Percentiles rank a stretch among this genome's conserved stretches.
Evolutionary conservation across 1,140 invertebrate genomes (phyloP).

Genomic region (Sycophila sp.): DNA sequence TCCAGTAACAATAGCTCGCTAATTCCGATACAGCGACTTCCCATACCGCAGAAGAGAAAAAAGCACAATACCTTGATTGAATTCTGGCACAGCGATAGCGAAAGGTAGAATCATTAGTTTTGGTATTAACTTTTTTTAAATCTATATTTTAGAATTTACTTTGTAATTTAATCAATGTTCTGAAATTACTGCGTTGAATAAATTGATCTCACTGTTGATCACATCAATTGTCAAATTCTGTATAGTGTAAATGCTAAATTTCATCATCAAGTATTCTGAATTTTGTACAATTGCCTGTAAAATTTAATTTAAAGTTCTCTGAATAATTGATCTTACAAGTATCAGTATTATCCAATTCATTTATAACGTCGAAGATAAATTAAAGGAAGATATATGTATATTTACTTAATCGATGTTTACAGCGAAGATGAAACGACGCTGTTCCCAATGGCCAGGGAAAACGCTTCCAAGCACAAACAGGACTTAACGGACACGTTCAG

Average conservation of each 20-base stretch:
- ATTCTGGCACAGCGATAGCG: slow-evolving; percentile 63
- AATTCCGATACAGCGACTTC: slow-evolving; percentile 71
- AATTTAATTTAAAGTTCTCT: too few relatives aligned
- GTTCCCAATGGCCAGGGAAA: slow-evolving; percentile 65
- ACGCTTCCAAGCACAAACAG: slow-evolving; percentile 65
- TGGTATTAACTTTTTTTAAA: background rate
- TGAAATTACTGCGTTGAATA: background rate
- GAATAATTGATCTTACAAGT: too few relatives aligned
- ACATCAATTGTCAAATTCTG: too few relatives aligned
- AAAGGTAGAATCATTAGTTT: slow-evolving; percentile 49
- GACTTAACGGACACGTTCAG: slow-evolving; percentile 72
- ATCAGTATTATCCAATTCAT: too few relatives aligned
- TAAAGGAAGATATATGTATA: too few relatives aligned
- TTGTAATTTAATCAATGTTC: background rate
- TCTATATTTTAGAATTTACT: background rate
- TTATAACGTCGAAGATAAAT: too few relatives aligned
- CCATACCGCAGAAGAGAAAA: slow-evolving; percentile 68
- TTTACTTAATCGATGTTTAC: too few relatives aligned
- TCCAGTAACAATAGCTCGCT: slow-evolving; percentile 44
- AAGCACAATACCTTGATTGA: slow-evolving; percentile 71
- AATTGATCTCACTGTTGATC: too few relatives aligned
- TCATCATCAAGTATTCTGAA: too few relatives aligned
- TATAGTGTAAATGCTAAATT: too few relatives aligned
- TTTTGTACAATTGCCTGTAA: too few relatives aligned
- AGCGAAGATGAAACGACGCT: slow-evolving; percentile 71